Conservation (phyloP, 1,140 invertebrate genomes). For the Saccostrea cuccullata region DNA sequence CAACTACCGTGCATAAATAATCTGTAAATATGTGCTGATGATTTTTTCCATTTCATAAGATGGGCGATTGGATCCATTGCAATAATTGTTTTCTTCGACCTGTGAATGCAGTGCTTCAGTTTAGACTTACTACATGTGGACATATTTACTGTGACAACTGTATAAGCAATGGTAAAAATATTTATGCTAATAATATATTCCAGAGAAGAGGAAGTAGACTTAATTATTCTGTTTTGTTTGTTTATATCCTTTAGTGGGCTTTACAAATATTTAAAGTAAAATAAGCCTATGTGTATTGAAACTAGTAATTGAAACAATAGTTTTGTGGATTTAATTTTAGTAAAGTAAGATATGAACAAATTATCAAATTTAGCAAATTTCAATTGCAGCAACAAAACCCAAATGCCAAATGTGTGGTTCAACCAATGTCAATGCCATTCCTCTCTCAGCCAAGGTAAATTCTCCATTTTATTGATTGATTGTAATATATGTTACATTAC, state of each 20-base stretch:
- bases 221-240: too few relatives aligned
- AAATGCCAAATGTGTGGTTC: conserved; percentile 27
- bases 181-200: too few relatives aligned
- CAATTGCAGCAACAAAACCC: conserved; percentile 9
- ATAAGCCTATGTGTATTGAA: too few relatives aligned
- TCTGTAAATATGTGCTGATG: background rate
- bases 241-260: too few relatives aligned
- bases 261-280: too few relatives aligned
- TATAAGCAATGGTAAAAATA: background rate
- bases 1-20: too few relatives aligned
- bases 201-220: too few relatives aligned
- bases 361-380: background rate
- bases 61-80: conserved; percentile 19
- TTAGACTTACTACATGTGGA: conserved; percentile 15
- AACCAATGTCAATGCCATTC: conserved; percentile 27
- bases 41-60: background rate
- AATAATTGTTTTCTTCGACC: conserved; percentile 17
- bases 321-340: too few relatives aligned
- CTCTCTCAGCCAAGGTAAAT: background rate
- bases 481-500: too few relatives aligned
- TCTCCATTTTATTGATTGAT: background rate
- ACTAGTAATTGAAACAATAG: too few relatives aligned
- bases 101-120: background rate
- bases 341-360: too few relatives aligned
- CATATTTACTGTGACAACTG: conserved; percentile 11